Conservation (phyloP, 1,140 invertebrate genomes). For the Nylanderia fulva region DNA sequence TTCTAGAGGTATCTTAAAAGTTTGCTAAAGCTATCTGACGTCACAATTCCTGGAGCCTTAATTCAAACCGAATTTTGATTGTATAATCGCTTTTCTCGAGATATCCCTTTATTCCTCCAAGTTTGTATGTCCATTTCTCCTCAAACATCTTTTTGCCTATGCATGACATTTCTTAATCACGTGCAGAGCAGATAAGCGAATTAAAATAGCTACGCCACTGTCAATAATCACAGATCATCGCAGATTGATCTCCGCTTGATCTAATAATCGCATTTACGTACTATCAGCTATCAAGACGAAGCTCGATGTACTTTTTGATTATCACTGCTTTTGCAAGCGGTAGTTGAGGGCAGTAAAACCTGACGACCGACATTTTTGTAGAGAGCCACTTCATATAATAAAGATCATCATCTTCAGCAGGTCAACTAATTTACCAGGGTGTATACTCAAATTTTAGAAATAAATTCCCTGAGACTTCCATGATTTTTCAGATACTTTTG, state of each 20-base stretch:
- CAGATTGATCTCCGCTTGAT: slow-evolving; percentile 22
- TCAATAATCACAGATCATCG: slow-evolving; percentile 1
- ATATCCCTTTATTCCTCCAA: background rate
- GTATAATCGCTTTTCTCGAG: background rate
- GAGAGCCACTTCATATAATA: background rate
- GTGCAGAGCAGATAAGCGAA: background rate
- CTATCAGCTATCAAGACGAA: slow-evolving; percentile 40
- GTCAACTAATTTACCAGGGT: no score
- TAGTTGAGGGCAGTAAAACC: slow-evolving; percentile 41
- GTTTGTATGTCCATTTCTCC: background rate
- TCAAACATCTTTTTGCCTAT: background rate
- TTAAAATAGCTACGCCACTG: slow-evolving; percentile 22
- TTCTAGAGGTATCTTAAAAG: no score
- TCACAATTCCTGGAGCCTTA: no score
- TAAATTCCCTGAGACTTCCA: no score
- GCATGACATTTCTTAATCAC: background rate
- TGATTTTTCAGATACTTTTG: no score
- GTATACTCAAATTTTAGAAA: no score
- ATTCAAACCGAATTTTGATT: slow-evolving; percentile 26
- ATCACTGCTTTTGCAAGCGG: slow-evolving; percentile 53
- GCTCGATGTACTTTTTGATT: slow-evolving; percentile 53
- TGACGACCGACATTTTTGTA: slow-evolving; percentile 23
- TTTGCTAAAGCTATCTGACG: no score
- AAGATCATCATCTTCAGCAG: no score
- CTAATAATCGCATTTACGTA: slow-evolving; percentile 21